Evolutionary conservation across 2,888 invertebrate species (phyloP), one percentile per base, ranked within the genome.

Genomic region (Callinectes sapidus): DNA sequence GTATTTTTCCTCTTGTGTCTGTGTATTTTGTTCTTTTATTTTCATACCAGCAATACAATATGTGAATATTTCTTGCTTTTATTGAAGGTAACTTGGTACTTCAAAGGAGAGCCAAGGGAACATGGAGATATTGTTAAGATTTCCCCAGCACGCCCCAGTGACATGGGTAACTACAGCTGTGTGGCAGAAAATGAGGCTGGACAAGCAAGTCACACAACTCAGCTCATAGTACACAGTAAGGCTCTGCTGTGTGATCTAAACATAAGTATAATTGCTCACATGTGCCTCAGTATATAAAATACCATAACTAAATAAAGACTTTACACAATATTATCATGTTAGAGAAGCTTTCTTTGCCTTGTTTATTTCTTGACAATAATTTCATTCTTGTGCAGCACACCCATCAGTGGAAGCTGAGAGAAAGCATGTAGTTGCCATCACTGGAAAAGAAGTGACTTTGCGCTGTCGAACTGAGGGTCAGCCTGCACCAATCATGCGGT

Each of bases 371-470:
- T 23, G 18, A 61, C 3, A 61, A 23, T 2, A 23, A 61, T 61
- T 23, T 61, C 5, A 5, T 61, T 88, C n/a, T 13, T 16, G 39
- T 90, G 6, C 95, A 96, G 96, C 95, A 48, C 95, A 95, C 16
- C 96, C 96, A 61, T 95, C 95, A 94, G 96, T 96, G 92, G 90
- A 94, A 0, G 90, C 95, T 28, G 93, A 94, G 61, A 89, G 94
- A 23, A 92, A 92, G 8, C 93, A 94, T 71, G 92, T 94, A 35
- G 94, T 93, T 86, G 95, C 96, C 1, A 94, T 96, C 32, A 96
- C 97, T 95, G 97, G 97, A 0, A 95, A 96, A 91, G 95, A 96
- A 32, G 96, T 97, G 6, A 96, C 96, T 89, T 95, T 97, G n/a
- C 96, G 96, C 0, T 97, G 97, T 95, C 94, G 95, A 0, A 96